A percentile compares a stretch with the other conserved stretches of the same genome.
Evolutionary conservation across 1,140 invertebrate species (phyloP).

Genomic region (Asobara japonica): DNA sequence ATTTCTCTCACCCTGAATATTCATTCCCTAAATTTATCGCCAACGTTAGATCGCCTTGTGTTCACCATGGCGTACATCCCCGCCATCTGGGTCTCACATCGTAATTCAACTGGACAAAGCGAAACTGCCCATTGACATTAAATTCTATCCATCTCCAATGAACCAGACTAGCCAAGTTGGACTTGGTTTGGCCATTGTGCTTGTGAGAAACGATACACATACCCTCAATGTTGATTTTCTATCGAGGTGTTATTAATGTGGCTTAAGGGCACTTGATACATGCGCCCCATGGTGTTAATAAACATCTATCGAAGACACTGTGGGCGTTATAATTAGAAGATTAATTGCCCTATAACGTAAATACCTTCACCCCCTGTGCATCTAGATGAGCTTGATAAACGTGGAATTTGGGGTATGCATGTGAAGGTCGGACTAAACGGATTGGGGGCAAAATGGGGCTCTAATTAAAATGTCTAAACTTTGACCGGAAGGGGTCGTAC

Average conservation of each 20-base stretch:
- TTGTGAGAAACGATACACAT: not conserved
- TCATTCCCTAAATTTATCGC: not conserved
- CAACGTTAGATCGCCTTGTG: not conserved
- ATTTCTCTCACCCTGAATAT: not conserved
- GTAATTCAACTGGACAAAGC: constrained; percentile 1
- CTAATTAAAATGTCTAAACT: too few relatives aligned
- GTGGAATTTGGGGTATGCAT: not conserved
- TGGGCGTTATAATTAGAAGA: constrained; percentile 26
- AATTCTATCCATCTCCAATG: constrained; percentile 1
- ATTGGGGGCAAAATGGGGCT: too few relatives aligned
- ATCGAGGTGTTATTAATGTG: not conserved
- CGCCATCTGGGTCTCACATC: not conserved
- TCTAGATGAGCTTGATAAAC: not conserved
- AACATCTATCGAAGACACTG: constrained; percentile 24
- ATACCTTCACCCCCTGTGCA: not conserved
- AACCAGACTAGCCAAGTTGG: not conserved
- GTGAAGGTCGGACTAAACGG: too few relatives aligned
- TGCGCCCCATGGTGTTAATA: not conserved
- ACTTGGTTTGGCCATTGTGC: not conserved
- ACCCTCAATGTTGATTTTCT: not conserved
- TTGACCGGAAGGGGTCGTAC: too few relatives aligned
- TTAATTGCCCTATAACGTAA: constrained; percentile 22
- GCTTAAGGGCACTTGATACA: not conserved
- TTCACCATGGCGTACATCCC: not conserved
- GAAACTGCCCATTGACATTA: not conserved